Percentiles rank a stretch among this genome's conserved stretches.
Evolutionary conservation across 2,113 vertebrate genomes (phyloP).

Genomic region (Climacteris rufus): DNA sequence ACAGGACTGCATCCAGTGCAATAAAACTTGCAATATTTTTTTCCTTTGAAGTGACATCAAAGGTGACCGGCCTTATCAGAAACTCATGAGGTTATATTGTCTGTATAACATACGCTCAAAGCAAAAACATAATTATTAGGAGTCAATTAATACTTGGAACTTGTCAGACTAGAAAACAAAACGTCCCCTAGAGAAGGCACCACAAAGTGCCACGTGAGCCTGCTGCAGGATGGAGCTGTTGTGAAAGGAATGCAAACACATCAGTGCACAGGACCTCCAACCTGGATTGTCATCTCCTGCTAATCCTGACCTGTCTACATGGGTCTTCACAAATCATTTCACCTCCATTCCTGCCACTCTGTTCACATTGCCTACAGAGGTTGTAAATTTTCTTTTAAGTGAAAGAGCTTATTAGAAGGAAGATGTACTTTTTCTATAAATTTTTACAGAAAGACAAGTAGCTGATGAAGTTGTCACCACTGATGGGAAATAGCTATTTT

Average conservation of each 20-base stretch:
- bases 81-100: neutral
- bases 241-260: neutral
- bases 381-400: neutral
- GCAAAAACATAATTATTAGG: neutral
- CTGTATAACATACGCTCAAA: neutral
- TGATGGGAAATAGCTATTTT: neutral
- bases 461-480: constrained; percentile 3
- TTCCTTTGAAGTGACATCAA: neutral
- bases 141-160: neutral
- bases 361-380: neutral
- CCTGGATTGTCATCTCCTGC: neutral
- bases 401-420: neutral
- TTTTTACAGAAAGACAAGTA: neutral
- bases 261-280: neutral
- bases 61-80: neutral
- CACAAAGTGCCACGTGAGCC: neutral
- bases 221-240: neutral
- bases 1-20: neutral
- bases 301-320: neutral
- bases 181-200: neutral
- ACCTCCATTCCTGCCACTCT: neutral
- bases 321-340: neutral
- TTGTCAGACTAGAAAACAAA: neutral
- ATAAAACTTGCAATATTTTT: neutral
- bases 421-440: neutral